Evolutionary conservation across 2,797 vertebrate genomes (phyloP).

Genomic region (Mormyrus hasselquistii): DNA sequence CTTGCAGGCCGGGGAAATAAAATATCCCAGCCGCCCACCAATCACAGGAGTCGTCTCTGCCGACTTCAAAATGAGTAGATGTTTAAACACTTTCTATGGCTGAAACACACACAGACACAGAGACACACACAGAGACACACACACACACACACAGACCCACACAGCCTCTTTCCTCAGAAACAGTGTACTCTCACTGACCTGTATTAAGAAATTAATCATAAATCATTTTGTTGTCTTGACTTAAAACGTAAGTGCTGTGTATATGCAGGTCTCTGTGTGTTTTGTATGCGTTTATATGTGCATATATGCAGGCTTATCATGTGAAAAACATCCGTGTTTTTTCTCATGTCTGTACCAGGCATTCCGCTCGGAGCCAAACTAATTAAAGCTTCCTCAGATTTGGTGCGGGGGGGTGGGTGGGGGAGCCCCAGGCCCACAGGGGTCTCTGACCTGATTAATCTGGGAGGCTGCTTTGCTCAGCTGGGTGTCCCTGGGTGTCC

Average conservation of each 20-base stretch:
- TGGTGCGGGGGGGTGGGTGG: conserved; percentile 62
- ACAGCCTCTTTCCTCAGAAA: neutral
- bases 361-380: conserved; percentile 60
- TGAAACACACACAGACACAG: conserved; percentile 7
- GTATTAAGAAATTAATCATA: neutral
- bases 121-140: neutral
- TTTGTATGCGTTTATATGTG: neutral
- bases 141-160: neutral
- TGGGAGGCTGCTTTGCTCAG: conserved; percentile 78
- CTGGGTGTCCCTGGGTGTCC: conserved; percentile 75
- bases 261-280: neutral
- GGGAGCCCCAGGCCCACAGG: conserved; percentile 38
- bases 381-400: conserved; percentile 74
- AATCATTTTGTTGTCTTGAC: neutral
- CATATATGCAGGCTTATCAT: neutral
- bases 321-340: neutral
- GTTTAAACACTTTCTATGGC: conserved; percentile 19
- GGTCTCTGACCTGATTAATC: conserved; percentile 79
- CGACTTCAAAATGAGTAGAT: conserved; percentile 53
- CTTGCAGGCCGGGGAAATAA: conserved; percentile 26
- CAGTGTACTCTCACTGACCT: neutral
- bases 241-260: neutral
- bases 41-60: conserved; percentile 51
- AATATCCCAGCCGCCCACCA: conserved; percentile 34
- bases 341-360: neutral